Percentiles rank a stretch among this genome's conserved stretches.
Conservation (phyloP, 1,140 invertebrate genomes). For the Ectropis grisescens region DNA sequence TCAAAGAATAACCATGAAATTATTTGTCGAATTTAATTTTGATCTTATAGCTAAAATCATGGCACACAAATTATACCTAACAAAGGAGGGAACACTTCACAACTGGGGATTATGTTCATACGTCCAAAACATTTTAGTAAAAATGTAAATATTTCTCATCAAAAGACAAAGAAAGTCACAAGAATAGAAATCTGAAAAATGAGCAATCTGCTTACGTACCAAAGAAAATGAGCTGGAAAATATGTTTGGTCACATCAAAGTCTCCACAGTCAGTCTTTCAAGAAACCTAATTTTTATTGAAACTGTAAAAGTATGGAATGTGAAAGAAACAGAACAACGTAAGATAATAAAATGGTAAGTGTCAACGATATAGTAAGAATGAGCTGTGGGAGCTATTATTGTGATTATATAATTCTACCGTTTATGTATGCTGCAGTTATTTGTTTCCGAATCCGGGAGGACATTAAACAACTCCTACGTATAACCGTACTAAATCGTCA, state of each 20-base stretch:
- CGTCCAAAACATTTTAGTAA: neutral
- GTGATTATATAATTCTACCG: too few relatives aligned
- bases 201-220: conserved; percentile 57
- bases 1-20: too few relatives aligned
- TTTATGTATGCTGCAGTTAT: too few relatives aligned
- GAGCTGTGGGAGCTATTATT: too few relatives aligned
- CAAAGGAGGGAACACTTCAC: conserved; percentile 60
- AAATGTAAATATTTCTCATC: conserved; percentile 18
- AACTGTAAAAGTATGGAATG: conserved; percentile 53
- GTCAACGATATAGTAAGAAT: too few relatives aligned
- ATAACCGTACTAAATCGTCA: too few relatives aligned
- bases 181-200: conserved; percentile 32
- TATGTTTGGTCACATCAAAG: conserved; percentile 39
- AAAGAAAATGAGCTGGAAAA: conserved; percentile 27
- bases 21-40: conserved; percentile 51
- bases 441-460: too few relatives aligned
- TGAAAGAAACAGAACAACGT: conserved; percentile 21
- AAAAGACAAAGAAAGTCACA: conserved; percentile 13
- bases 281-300: conserved; percentile 51
- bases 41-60: conserved; percentile 52
- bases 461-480: too few relatives aligned
- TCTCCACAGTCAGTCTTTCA: conserved; percentile 56
- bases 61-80: conserved; percentile 62
- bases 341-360: too few relatives aligned
- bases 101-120: conserved; percentile 31